These are phyloP conservation scores for Girardinichthys multiradiatus DNA, from an alignment of 2,113 vertebrate species.

Conservation along the genomic window DNA sequence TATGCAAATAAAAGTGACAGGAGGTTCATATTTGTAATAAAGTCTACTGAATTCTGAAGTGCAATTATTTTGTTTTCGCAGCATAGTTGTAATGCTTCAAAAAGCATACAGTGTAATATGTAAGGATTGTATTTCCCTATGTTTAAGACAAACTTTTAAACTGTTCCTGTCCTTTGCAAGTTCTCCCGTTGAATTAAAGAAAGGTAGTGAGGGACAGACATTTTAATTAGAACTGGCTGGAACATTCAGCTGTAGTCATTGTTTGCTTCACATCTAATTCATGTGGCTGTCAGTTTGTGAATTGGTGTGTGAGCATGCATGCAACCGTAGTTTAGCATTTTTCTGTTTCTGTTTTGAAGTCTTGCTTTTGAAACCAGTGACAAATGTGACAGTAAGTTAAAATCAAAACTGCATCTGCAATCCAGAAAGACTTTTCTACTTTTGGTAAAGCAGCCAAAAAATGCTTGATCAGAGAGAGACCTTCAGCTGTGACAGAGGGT, in stretches of 20 bases:
- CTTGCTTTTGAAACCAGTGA: conserved; percentile 22
- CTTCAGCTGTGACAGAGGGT: conserved; percentile 25
- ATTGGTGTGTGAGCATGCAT: not conserved
- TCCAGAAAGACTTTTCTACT: conserved; percentile 41
- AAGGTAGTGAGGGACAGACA: conserved; percentile 6
- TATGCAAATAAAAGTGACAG: too few species aligned
- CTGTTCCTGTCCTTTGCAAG: not conserved
- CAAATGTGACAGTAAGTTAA: conserved; percentile 52
- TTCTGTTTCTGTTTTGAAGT: conserved; percentile 14
- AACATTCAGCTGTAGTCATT: not conserved
- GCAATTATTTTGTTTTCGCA: too few species aligned
- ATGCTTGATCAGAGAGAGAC: conserved; percentile 19
- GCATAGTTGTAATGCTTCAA: too few species aligned
- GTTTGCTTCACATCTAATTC: conserved; percentile 9
- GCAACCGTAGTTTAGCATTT: too few species aligned
- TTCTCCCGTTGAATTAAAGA: conserved; percentile 4
- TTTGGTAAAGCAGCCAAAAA: conserved; percentile 33
- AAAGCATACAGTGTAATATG: too few species aligned
- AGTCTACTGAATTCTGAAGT: too few species aligned
- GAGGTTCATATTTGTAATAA: too few species aligned
- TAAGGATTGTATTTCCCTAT: not conserved
- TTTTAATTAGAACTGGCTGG: not conserved
- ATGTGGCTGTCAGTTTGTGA: conserved; percentile 11
- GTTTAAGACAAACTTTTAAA: not conserved
- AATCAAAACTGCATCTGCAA: conserved; percentile 42